These are phyloP conservation scores for Eira barbara DNA, from an alignment of 2,113 vertebrate genomes.

Conservation along the genomic window DNA sequence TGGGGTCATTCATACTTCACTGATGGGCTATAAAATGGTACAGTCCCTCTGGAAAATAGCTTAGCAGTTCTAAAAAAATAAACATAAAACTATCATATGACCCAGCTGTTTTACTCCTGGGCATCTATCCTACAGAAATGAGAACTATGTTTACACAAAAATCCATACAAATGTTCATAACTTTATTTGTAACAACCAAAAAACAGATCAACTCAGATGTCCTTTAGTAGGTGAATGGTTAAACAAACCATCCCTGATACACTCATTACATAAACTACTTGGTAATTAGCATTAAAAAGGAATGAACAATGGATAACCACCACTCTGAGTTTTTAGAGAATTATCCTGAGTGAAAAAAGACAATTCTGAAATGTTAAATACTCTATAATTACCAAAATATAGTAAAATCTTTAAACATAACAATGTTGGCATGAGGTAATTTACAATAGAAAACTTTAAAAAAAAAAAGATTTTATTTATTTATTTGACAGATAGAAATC, in stretches of 20 bases:
- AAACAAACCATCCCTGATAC: background rate
- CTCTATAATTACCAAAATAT: background rate
- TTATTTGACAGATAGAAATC: too few relatives aligned
- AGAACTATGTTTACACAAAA: background rate
- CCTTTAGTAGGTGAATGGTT: background rate
- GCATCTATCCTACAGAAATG: background rate
- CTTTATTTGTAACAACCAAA: background rate
- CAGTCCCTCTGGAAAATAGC: background rate
- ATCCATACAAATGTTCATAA: background rate
- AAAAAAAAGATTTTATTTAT: too few relatives aligned
- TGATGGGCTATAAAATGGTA: background rate
- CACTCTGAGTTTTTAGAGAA: background rate
- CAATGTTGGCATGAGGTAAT: background rate
- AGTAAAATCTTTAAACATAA: background rate
- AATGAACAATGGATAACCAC: background rate
- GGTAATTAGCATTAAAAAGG: background rate
- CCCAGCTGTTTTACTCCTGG: background rate
- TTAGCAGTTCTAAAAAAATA: background rate
- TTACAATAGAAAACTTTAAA: background rate
- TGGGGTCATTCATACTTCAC: background rate
- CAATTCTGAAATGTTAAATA: background rate
- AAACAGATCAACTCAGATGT: background rate
- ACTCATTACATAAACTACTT: background rate
- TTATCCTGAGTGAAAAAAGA: background rate
- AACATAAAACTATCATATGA: background rate